Evolutionary conservation across 2,113 vertebrate genomes (phyloP).

Genomic region (Anguilla japonica): DNA sequence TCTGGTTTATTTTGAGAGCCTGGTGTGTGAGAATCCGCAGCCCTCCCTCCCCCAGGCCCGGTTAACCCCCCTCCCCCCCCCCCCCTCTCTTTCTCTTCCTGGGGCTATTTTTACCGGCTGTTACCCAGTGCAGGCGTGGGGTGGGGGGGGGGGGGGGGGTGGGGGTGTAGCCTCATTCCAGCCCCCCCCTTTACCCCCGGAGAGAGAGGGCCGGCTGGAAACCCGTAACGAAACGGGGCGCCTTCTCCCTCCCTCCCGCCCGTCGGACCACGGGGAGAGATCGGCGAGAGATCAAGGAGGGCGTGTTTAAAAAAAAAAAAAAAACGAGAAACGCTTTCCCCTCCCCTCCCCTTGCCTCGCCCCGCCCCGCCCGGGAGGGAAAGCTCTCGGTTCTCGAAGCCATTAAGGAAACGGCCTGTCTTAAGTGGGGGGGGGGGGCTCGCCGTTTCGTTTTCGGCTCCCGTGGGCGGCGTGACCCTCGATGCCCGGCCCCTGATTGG

Average conservation of each 20-base stretch:
- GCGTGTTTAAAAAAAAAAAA: not conserved
- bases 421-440: not conserved
- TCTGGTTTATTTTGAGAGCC: slow-evolving; percentile 45
- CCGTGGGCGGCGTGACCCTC: not conserved
- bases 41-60: not conserved
- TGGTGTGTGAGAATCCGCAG: slow-evolving; percentile 19
- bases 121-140: slow-evolving; percentile 27
- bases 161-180: too few species aligned
- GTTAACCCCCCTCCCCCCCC: not conserved
- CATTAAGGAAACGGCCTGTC: not conserved
- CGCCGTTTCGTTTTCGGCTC: not conserved
- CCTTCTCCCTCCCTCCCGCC: not conserved
- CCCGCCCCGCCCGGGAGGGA: not conserved
- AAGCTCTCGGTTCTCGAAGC: not conserved
- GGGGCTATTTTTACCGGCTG: slow-evolving; percentile 43
- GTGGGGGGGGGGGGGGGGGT: not conserved
- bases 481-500: not conserved
- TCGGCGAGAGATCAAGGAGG: not conserved
- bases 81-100: slow-evolving; percentile 21
- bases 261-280: too few species aligned
- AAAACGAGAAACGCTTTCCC: not conserved
- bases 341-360: too few species aligned
- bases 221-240: too few species aligned
- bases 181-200: not conserved
- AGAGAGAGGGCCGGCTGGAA: not conserved